A percentile compares a stretch with the other conserved stretches of the same genome.
Evolutionary conservation across 2,113 vertebrate species (phyloP).

Genomic region (Megaceryle torquata): DNA sequence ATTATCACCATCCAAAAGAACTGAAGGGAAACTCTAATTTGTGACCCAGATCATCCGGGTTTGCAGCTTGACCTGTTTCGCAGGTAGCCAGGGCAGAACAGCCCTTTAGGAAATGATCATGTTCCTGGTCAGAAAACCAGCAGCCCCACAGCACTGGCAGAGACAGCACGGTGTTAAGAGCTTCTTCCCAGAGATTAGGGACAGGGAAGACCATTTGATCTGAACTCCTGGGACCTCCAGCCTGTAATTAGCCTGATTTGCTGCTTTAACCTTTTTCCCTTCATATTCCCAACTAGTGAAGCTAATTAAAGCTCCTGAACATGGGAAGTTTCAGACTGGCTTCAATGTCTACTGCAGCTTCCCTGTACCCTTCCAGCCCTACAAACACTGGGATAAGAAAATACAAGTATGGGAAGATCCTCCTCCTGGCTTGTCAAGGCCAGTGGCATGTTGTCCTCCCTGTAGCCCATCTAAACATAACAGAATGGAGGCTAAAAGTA

Average conservation of each 20-base stretch:
- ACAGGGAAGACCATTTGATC: not conserved
- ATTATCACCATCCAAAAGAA: not conserved
- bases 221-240: constrained; percentile 29
- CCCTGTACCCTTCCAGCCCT: not conserved
- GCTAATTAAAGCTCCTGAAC: constrained; percentile 19
- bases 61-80: not conserved
- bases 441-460: not conserved
- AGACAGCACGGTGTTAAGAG: not conserved
- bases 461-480: not conserved
- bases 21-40: not conserved
- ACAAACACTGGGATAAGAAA: not conserved
- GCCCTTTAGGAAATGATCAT: not conserved
- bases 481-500: not conserved
- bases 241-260: constrained; percentile 54
- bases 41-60: not conserved
- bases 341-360: not conserved
- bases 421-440: not conserved
- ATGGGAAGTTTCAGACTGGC: not conserved
- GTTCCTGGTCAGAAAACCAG: not conserved
- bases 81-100: not conserved
- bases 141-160: not conserved
- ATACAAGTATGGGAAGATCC: not conserved
- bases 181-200: not conserved
- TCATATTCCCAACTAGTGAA: not conserved
- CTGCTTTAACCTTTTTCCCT: constrained; percentile 32